phyloP scores from a whole-genome alignment of 1,140 invertebrate species.

The Dinoponera quadriceps region DNA sequence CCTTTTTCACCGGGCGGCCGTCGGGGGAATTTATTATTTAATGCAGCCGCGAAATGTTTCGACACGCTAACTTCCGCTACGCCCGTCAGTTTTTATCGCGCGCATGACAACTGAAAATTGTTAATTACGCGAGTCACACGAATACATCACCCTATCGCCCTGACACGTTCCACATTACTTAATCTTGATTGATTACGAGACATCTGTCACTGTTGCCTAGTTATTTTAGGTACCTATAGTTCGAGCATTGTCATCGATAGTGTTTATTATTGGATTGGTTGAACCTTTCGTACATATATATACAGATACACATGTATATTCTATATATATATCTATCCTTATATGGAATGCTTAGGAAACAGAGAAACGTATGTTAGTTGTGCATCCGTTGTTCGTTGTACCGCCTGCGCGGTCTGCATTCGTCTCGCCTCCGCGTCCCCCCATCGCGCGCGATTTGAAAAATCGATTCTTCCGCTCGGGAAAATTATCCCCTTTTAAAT shows the following conservation, averaged over 20 bases:
- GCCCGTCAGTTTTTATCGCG: neutral
- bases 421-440: conserved; percentile 56
- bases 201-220: conserved; percentile 76
- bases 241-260: conserved; percentile 78
- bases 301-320: conserved; percentile 50
- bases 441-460: conserved; percentile 23
- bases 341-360: conserved; percentile 82
- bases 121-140: conserved; percentile 1
- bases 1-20: neutral
- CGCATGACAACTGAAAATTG: neutral
- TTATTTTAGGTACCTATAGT: conserved; percentile 77
- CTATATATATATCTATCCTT: conserved; percentile 64
- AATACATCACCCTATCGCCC: conserved; percentile 21
- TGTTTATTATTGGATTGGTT: conserved; percentile 73
- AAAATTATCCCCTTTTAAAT: neutral
- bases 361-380: conserved; percentile 79
- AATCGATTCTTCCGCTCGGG: neutral
- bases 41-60: neutral
- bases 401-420: conserved; percentile 64
- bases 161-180: conserved; percentile 60
- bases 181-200: conserved; percentile 77
- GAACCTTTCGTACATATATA: conserved; percentile 71
- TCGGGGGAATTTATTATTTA: conserved; percentile 1
- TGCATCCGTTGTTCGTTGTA: conserved; percentile 80
- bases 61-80: neutral